Conservation (phyloP, 2,888 invertebrate genomes). For the Mylabris sibirica region DNA sequence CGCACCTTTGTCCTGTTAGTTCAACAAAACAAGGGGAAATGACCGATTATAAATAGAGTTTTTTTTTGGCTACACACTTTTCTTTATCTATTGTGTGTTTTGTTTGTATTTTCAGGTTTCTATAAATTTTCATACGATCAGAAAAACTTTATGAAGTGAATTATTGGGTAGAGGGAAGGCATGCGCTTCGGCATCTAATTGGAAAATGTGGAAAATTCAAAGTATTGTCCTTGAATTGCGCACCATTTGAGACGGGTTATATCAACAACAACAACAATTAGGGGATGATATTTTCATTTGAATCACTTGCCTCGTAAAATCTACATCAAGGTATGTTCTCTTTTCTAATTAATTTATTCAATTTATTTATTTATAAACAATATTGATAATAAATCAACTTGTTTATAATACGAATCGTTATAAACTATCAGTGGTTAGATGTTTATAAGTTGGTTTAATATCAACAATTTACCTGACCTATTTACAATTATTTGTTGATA, state of each 20-base stretch:
- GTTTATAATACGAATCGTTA: neutral
- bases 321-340: neutral
- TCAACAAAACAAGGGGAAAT: neutral
- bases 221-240: neutral
- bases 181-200: neutral
- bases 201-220: conserved; percentile 11
- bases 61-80: neutral
- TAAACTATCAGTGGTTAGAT: neutral
- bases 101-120: conserved; percentile 1
- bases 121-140: neutral
- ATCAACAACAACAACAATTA: too few species aligned
- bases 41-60: neutral
- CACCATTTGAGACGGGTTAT: neutral
- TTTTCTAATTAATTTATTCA: neutral
- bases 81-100: neutral
- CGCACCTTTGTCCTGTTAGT: neutral
- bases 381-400: neutral
- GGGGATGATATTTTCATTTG: neutral
- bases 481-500: neutral
- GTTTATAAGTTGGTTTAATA: conserved; percentile 1
- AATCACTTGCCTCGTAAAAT: neutral
- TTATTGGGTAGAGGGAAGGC: neutral
- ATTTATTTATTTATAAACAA: neutral
- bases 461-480: conserved; percentile 8
- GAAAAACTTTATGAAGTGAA: neutral